These are phyloP conservation scores for Metaphire vulgaris DNA, from an alignment of 1,140 invertebrate species.

Conservation along the genomic window DNA sequence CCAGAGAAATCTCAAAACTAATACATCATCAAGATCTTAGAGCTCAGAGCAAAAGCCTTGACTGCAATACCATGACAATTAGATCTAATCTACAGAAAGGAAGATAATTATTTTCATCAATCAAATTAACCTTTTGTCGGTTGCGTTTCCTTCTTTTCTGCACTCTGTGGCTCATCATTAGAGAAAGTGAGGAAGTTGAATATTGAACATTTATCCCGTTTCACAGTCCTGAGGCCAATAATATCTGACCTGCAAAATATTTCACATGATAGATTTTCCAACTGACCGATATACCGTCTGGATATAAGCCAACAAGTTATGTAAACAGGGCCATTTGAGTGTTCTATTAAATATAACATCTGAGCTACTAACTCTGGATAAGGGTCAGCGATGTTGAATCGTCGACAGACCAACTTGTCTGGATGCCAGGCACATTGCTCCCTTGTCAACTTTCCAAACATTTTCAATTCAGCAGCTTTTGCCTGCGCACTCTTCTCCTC, in stretches of 20 bases:
- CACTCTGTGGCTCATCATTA: not conserved
- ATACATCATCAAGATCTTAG: no score
- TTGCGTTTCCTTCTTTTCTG: conserved; percentile 31
- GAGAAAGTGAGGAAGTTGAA: conserved; percentile 70
- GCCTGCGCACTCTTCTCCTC: conserved; percentile 41
- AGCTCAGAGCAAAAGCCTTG: no score
- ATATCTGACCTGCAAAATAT: conserved; percentile 44
- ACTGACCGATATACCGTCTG: no score
- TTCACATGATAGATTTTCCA: no score
- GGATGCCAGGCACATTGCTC: conserved; percentile 74
- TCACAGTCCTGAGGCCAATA: conserved; percentile 50
- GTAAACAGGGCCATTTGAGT: no score
- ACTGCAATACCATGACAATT: no score
- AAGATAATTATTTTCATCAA: no score
- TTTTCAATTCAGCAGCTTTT: conserved; percentile 68
- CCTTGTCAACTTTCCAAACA: conserved; percentile 73
- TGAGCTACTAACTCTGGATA: conserved; percentile 61
- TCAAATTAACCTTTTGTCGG: conserved; percentile 13
- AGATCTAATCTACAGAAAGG: no score
- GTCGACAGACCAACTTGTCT: conserved; percentile 72
- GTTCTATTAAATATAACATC: no score
- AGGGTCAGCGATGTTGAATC: conserved; percentile 91
- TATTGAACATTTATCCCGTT: conserved; percentile 64
- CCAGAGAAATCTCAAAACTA: no score
- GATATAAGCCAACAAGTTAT: no score